A percentile compares a stretch with the other conserved stretches of the same genome.
Evolutionary conservation across 1,140 invertebrate species (phyloP).

Genomic region (Arctopsyche grandis): DNA sequence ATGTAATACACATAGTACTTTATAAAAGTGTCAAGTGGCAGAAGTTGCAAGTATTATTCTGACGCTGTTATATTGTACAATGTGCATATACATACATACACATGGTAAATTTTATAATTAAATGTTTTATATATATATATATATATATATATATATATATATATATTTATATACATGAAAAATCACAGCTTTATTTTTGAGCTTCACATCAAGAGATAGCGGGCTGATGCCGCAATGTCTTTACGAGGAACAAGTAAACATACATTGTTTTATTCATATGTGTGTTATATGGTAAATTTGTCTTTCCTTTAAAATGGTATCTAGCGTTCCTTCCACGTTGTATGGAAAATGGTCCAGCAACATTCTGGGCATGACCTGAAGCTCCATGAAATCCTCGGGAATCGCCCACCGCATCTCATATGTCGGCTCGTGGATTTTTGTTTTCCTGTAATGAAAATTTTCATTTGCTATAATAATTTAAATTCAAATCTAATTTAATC

Average conservation of each 20-base stretch:
- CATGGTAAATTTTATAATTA: too few species aligned
- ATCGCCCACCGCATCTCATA: constrained; percentile 81
- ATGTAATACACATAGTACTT: too few species aligned
- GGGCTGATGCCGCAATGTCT: not conserved
- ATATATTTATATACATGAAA: not conserved
- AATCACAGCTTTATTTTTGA: constrained; percentile 55
- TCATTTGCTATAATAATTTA: constrained; percentile 24
- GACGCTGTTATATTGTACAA: too few species aligned
- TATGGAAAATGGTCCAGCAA: constrained; percentile 79
- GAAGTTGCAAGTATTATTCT: too few species aligned
- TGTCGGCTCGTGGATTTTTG: constrained; percentile 68
- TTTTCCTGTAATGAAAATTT: constrained; percentile 64
- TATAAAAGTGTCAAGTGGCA: too few species aligned
- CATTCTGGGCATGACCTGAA: constrained; percentile 81
- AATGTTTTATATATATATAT: not conserved
- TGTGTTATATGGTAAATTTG: constrained; percentile 63
- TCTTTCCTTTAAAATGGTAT: constrained; percentile 69
- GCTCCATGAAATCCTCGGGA: constrained; percentile 78
- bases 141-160: constrained; percentile 1
- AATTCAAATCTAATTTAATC: constrained; percentile 14
- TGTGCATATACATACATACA: too few species aligned
- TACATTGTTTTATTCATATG: constrained; percentile 56
- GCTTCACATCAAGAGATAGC: constrained; percentile 32
- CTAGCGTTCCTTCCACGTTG: constrained; percentile 74
- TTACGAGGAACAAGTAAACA: not conserved